Evolutionary conservation across 2,797 vertebrate genomes (phyloP).

Genomic region (Melopsittacus undulatus): DNA sequence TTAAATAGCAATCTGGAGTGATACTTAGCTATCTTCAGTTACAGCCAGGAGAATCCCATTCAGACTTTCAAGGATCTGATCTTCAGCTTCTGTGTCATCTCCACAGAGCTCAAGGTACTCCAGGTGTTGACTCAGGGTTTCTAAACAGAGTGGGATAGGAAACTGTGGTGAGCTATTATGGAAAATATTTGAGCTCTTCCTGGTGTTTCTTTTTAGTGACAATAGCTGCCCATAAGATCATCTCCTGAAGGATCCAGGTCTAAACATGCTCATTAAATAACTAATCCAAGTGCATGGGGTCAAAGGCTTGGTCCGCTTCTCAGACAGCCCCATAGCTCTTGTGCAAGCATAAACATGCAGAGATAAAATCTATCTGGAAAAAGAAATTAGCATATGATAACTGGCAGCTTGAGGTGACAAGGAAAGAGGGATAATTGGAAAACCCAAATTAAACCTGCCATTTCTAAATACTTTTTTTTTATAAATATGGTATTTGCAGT

Average conservation of each 20-base stretch:
- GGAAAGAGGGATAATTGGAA: background rate
- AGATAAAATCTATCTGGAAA: background rate
- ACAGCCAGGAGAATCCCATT: constrained; percentile 68
- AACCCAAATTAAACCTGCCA: background rate
- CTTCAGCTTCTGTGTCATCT: constrained; percentile 44
- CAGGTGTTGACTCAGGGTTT: constrained; percentile 65
- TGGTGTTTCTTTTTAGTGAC: background rate
- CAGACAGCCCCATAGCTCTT: background rate
- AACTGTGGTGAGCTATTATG: background rate
- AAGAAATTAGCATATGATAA: background rate
- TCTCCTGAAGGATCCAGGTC: background rate
- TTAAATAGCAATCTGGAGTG: background rate
- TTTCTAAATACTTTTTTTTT: background rate
- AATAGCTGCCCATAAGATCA: background rate
- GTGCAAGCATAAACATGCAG: background rate
- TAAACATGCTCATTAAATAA: background rate
- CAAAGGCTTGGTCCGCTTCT: background rate
- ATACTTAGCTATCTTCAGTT: constrained; percentile 76
- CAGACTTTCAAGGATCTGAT: constrained; percentile 61
- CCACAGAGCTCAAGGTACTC: constrained; percentile 52
- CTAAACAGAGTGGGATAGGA: constrained; percentile 15
- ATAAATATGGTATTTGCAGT: background rate
- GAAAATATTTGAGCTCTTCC: background rate
- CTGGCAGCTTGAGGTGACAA: background rate
- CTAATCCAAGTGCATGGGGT: background rate